phyloP scores from a whole-genome alignment of 1,140 invertebrate genomes.

The Caenorhabditis briggsae region DNA sequence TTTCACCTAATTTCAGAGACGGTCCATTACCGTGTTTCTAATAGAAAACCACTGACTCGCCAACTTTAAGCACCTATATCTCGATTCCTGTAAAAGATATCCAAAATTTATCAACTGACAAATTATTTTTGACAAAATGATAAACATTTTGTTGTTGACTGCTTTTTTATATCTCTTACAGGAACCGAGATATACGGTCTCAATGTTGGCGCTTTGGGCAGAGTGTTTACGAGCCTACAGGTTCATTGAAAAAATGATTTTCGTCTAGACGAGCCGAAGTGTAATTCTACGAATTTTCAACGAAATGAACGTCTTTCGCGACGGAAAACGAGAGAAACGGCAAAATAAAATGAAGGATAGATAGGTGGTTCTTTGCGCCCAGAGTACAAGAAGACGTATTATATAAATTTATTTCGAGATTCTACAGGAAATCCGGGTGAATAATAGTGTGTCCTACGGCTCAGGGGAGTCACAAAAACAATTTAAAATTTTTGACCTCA shows the following conservation, averaged over 20 bases:
- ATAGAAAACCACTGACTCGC: no score
- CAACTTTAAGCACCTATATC: background rate
- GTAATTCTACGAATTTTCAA: background rate
- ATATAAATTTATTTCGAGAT: background rate
- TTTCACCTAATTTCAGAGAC: background rate
- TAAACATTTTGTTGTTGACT: no score
- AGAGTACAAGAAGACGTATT: background rate
- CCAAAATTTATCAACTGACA: no score
- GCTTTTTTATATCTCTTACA: no score
- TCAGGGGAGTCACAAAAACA: background rate
- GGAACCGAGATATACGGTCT: no score
- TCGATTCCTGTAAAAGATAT: background rate
- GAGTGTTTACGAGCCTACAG: no score
- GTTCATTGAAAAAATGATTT: background rate
- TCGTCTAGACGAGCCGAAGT: background rate
- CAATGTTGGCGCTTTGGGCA: no score
- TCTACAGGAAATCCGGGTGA: constrained; percentile 12
- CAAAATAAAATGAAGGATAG: background rate
- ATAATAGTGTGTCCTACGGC: background rate
- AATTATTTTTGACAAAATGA: no score
- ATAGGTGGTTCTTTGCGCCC: constrained; percentile 12
- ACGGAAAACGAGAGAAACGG: background rate
- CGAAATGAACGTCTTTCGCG: constrained; percentile 6
- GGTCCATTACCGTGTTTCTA: background rate
- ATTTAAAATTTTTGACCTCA: background rate